Evolutionary conservation across 2,113 vertebrate species (phyloP).

Genomic region (Lasiurus cinereus): DNA sequence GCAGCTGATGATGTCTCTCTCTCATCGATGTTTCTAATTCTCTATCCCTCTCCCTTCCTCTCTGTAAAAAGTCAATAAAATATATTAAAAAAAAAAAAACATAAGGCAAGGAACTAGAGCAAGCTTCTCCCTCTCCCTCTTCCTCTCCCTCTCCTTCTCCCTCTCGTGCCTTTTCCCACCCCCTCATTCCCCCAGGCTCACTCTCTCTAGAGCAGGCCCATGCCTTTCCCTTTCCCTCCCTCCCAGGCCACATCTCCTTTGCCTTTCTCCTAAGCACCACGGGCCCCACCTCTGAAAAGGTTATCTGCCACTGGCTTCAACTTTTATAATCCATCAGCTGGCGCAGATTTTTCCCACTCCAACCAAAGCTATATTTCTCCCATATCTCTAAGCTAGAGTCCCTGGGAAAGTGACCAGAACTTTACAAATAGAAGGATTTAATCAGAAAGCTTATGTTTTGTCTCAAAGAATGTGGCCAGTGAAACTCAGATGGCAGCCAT

Average conservation of each 20-base stretch:
- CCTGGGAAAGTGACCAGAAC: not conserved
- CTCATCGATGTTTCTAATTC: too few species aligned
- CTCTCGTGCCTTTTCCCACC: too few species aligned
- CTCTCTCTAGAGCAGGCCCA: too few species aligned
- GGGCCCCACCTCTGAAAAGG: conserved; percentile 8
- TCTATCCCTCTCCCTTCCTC: too few species aligned
- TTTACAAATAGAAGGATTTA: conserved; percentile 42
- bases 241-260: not conserved
- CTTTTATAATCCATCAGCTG: conserved; percentile 38
- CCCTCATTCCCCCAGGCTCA: too few species aligned
- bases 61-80: too few species aligned
- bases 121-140: too few species aligned
- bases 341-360: conserved; percentile 5
- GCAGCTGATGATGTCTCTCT: too few species aligned
- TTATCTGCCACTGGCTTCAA: not conserved
- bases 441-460: conserved; percentile 15
- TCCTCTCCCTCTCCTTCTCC: not conserved
- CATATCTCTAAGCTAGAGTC: conserved; percentile 37
- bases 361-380: conserved; percentile 58
- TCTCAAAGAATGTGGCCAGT: not conserved
- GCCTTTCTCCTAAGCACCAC: not conserved
- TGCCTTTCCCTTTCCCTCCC: too few species aligned
- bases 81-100: not conserved
- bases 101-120: not conserved
- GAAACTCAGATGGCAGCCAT: not conserved